Evolutionary conservation across 2,113 vertebrate species (phyloP).

Genomic region (Brachyhypopomus occidentalis): DNA sequence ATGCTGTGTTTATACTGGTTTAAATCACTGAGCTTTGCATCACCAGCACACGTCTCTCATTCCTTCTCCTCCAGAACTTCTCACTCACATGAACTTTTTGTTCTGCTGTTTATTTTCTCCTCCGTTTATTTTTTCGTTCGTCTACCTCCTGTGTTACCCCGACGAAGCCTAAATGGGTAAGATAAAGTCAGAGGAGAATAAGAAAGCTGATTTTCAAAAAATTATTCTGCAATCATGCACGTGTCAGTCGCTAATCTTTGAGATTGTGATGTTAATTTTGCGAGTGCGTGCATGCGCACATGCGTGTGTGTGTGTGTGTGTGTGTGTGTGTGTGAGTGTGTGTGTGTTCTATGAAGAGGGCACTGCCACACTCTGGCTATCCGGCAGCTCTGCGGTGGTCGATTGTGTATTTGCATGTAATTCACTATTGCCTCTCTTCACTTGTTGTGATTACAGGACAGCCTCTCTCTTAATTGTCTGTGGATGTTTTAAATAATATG

Average conservation of each 20-base stretch:
- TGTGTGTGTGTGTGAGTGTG: constrained; percentile 2
- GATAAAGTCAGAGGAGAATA: constrained; percentile 58
- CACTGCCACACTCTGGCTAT: constrained; percentile 52
- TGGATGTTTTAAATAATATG: constrained; percentile 78
- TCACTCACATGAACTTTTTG: constrained; percentile 49
- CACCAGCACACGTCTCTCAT: no score
- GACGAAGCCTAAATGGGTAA: constrained; percentile 75
- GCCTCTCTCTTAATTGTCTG: constrained; percentile 77
- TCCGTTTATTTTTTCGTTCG: constrained; percentile 59
- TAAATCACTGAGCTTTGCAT: no score
- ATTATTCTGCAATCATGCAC: constrained; percentile 74
- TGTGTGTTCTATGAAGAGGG: constrained; percentile 60
- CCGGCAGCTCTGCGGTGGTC: constrained; percentile 58
- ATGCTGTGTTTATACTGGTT: no score
- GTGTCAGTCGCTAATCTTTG: constrained; percentile 54
- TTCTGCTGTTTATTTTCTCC: constrained; percentile 64
- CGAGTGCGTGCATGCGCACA: constrained; percentile 57
- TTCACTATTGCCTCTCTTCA: constrained; percentile 58
- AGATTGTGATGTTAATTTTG: constrained; percentile 68
- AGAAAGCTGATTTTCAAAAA: constrained; percentile 46
- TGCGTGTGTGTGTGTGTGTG: constrained; percentile 58
- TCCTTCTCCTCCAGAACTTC: background rate
- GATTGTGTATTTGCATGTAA: constrained; percentile 77
- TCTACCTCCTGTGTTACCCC: constrained; percentile 52
- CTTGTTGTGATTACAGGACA: constrained; percentile 80